Base-by-base conservation (phyloP, 2,113 vertebrate species). In the Prinia subflava region DNA sequence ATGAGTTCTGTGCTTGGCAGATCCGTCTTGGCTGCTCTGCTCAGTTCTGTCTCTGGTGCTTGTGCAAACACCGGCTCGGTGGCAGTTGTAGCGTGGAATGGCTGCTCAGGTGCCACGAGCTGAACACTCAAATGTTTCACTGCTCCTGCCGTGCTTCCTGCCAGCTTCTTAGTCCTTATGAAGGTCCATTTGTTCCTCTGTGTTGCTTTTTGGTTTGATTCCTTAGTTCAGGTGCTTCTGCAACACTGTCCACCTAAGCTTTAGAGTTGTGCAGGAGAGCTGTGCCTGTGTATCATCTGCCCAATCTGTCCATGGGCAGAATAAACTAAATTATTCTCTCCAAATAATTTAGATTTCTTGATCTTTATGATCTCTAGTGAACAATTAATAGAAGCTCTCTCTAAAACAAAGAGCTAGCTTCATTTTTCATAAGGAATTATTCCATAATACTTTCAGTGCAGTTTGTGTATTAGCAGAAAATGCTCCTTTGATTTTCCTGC, bases 1-100 rank as follows among this genome's bases (percentile, higher is more conserved):
- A 91, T 70, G 69, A 78, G 42, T 42, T 91, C 59, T n/a, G 56
- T 93, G 88, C 90, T 93, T 96, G 95, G 93, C 93, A 94, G 86
- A 60, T 64, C 7, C 5, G 0, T 71, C 71, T 86, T 96, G 96
- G 92, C 88, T 90, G 64, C 73, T 92, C 50, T 89, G 75, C 76
- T 87, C 73, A 22, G 1, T 71, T 92, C 87, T 76, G 87, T 65
- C 81, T 94, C 74, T 62, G 57, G 53, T 79, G 63, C 62, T 90
- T 71, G 82, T 90, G 18, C 75, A 57, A 33, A 53, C 83, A 21
- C 41, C 47, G 24, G 5, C 83, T 77, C 11, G 3, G 75, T 77
- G 71, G 83, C 82, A 56, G n/a, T 74, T 95, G 42, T 44, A 57
- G 39, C 4, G 0, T 7, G 33, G 84, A 55, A 60, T 83, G 67